Evolutionary conservation across 2,113 vertebrate genomes (phyloP).

Genomic region (Callipepla californica): DNA sequence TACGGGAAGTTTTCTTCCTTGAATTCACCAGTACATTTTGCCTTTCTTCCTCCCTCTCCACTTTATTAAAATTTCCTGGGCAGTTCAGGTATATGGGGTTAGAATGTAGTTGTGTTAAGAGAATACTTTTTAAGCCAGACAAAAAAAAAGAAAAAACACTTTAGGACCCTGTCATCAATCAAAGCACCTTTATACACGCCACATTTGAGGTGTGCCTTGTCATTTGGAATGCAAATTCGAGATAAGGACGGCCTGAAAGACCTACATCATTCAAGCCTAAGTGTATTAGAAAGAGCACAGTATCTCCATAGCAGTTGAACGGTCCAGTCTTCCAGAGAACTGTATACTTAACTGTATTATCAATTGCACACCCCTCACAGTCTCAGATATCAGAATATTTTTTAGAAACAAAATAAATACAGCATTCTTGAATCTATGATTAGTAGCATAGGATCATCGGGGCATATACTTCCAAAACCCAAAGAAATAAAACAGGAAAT

Average conservation of each 20-base stretch:
- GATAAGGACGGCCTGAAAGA: neutral
- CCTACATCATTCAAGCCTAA: fast-evolving
- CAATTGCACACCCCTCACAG: neutral
- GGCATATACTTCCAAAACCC: neutral
- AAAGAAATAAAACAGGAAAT: neutral
- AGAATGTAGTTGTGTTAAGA: neutral
- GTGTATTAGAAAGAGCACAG: fast-evolving
- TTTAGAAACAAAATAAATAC: neutral
- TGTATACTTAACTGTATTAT: fast-evolving
- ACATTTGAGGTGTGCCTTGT: neutral
- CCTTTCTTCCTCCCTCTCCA: neutral
- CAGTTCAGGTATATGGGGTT: neutral
- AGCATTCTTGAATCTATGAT: neutral
- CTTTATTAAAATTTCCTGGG: neutral
- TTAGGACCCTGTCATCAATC: neutral
- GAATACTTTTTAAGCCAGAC: neutral
- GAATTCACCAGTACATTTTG: neutral
- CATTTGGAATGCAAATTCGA: neutral
- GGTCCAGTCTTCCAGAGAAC: neutral
- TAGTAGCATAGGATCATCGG: neutral
- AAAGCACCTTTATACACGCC: fast-evolving
- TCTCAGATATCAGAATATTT: neutral
- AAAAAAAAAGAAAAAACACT: neutral
- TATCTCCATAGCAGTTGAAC: neutral
- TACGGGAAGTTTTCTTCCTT: neutral